These are phyloP conservation scores for Styela plicata DNA, from an alignment of 23 tunicate species.

Conservation along the genomic window DNA sequence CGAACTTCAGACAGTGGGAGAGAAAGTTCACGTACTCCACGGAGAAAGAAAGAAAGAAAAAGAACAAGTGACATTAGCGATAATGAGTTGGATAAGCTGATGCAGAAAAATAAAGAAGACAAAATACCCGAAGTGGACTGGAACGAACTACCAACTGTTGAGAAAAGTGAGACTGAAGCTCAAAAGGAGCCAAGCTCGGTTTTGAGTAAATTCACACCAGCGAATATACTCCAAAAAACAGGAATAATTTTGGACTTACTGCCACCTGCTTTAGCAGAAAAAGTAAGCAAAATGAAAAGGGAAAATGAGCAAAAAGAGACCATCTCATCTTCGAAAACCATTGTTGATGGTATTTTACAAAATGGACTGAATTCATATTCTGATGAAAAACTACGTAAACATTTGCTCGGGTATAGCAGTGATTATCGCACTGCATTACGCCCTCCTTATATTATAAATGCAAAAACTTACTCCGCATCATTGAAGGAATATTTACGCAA, in stretches of 20 bases:
- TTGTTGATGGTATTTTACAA: not conserved
- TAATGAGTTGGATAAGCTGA: not conserved
- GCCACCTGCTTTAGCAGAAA: slow-evolving; percentile 4
- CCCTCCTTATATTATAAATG: slow-evolving; percentile 14
- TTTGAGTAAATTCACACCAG: slow-evolving; percentile 20
- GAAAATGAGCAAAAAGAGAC: not conserved
- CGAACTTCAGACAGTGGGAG: not conserved
- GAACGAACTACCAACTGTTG: not conserved
- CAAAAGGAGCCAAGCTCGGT: not conserved
- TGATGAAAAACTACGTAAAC: slow-evolving; percentile 14
- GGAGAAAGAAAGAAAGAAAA: not conserved
- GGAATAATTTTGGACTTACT: slow-evolving; percentile 8
- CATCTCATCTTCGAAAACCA: not conserved
- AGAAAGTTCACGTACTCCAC: not conserved
- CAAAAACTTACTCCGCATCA: slow-evolving; percentile 1
- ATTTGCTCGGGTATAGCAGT: slow-evolving; percentile 9
- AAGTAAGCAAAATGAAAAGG: not conserved
- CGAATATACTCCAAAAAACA: slow-evolving; percentile 1
- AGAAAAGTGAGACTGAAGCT: not conserved
- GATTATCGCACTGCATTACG: not conserved
- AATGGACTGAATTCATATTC: slow-evolving; percentile 27
- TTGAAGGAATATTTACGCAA: slow-evolving; percentile 6
- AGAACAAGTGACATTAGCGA: not conserved
- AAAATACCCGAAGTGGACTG: slow-evolving; percentile 14
- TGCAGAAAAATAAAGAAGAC: not conserved